Base-by-base conservation (phyloP, 2,888 invertebrate species). In the Eudasyphora cyanicolor region DNA sequence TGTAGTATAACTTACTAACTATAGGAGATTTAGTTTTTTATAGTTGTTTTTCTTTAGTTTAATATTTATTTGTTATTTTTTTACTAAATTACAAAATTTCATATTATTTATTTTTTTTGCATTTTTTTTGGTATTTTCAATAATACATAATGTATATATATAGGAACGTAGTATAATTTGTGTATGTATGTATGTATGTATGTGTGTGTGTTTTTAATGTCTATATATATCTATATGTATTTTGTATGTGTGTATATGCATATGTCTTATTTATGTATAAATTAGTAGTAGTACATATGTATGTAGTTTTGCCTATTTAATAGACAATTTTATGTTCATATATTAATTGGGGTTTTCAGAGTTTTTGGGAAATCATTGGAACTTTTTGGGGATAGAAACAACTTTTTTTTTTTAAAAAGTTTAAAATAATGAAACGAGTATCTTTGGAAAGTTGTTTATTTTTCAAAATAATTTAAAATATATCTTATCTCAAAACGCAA, bases 81-180 rank as follows among this genome's bases (percentile, higher is more conserved):
- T 79, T 81, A 84, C 79, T 82, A 86, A 82, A 85, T 77, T 86
- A 80, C 79, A 82, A 42, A 74, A 71, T 69, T 54, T 35, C 77
- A 70, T 83, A 14, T 83, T 82, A 71, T 70, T 69, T 74, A 14
- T 71, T 70, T 82, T 79, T 79, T 64, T 57, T 57, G 62, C 29
- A 51, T 62, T 62, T 42, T 74, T 51, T 74, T 76, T 76, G 86
- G 86, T 87, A 85, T 88, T 85, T 85, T 73, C 74, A 76, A 82
- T 83, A 85, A 85, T 86, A 86, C 83, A 86, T 85, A 84, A 87
- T 78, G 60, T 89, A 88, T 90, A 90, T 78, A 74, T 89, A 88
- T 90, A 90, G 89, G 89, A 90, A 90, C 89, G 87, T 90, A n/a
- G n/a, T n/a, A 89, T 88, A 87, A 87, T 87, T 88, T 89, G 86